Base-by-base conservation (phyloP, 2,797 vertebrate species). In the Clamator glandarius region DNA sequence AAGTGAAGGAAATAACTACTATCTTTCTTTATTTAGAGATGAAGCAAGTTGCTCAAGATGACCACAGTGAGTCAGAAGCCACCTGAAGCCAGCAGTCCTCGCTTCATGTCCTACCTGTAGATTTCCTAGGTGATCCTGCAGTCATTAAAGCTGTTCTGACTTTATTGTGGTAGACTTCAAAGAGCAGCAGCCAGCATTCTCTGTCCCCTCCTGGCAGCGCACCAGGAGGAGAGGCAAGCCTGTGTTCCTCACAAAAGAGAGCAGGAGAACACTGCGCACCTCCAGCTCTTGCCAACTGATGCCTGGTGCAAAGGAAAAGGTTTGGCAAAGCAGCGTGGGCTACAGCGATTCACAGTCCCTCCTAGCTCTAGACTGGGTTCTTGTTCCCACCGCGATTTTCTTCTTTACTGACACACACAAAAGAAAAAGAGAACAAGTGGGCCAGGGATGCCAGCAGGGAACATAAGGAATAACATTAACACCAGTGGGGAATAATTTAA, bases 121-220 rank as follows among this genome's bases (percentile, higher is more conserved):
- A 73, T 61, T 59, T 91, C 61, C 24, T 63, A 75, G 67, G 80
- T 16, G 21, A 68, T 79, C 59, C 66, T 55, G 33, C 25, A 52
- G 35, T 73, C 57, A 77, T 57, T 74, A 72, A 82, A 48, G 51
- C 28, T 24, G 52, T 23, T 42, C 51, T 57, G 64, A 63, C 81
- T 84, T 93, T 29, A 74, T 14, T 51, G 69, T 57, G 55, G 61
- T 15, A 54, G 70, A 82, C 82, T 92, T 95, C 91, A 85, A 95
- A 93, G 52, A 48, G 25, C 20, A 57, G 61, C 52, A 85, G 70
- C 28, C 17, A 5, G 52, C 4, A 3, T 46, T 54, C 0, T 0
- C 29, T 48, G 33, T 66, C 66, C 63, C 63, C 55, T 81, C 39
- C 54, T 54, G 86, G 81, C 84, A 91, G 61, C 59, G 26, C n/a